A percentile compares a stretch with the other conserved stretches of the same genome.
Evolutionary conservation across 2,797 vertebrate species (phyloP).

Genomic region (Tragelaphus eurycerus): DNA sequence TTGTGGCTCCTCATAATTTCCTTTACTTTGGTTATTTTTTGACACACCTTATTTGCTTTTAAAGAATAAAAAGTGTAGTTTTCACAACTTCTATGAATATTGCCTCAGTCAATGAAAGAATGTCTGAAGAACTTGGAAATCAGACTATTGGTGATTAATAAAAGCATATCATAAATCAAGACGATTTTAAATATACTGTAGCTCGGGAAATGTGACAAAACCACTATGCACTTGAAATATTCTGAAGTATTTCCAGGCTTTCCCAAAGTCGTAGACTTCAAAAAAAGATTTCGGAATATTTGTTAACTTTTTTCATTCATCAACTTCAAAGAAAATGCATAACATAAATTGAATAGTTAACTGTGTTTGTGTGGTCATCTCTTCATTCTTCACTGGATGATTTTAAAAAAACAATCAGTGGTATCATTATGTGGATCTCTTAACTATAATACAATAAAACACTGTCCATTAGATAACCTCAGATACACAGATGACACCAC

Average conservation of each 20-base stretch:
- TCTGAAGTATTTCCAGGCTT: neutral
- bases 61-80: constrained; percentile 1
- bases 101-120: neutral
- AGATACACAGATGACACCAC: neutral
- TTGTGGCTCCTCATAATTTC: neutral
- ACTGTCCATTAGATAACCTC: neutral
- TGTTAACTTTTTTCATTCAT: neutral
- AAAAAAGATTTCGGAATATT: neutral
- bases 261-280: neutral
- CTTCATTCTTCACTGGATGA: neutral
- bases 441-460: neutral
- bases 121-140: neutral
- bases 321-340: constrained; percentile 1
- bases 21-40: neutral
- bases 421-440: neutral
- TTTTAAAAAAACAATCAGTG: neutral
- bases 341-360: neutral
- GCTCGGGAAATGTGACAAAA: neutral
- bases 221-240: neutral
- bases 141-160: neutral
- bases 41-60: constrained; percentile 1
- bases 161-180: neutral
- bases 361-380: neutral
- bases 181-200: neutral
- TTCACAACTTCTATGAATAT: neutral